Conservation (phyloP, 1,140 invertebrate species). For the Micrasema minimum region DNA sequence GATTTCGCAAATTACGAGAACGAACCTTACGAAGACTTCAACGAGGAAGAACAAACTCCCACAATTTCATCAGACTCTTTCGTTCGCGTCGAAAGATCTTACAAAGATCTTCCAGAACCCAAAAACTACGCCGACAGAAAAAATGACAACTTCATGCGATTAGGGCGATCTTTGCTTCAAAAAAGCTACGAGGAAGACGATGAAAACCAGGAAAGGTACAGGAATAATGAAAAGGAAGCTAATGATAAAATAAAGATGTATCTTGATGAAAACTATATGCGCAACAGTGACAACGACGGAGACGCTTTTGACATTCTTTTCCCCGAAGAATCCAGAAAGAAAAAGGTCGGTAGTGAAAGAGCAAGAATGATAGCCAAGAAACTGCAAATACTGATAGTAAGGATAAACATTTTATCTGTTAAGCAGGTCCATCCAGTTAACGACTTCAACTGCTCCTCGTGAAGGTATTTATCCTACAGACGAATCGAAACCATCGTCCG, state of each 20-base stretch:
- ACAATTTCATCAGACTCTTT: slow-evolving; percentile 19
- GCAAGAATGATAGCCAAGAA: not conserved
- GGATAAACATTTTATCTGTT: not conserved
- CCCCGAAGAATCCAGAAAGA: slow-evolving; percentile 46
- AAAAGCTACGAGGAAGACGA: slow-evolving; percentile 35
- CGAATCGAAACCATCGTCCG: slow-evolving; percentile 13
- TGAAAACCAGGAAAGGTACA: not conserved
- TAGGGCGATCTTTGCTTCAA: slow-evolving; percentile 43
- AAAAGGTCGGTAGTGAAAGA: slow-evolving; percentile 40
- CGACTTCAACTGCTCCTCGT: slow-evolving; percentile 12
- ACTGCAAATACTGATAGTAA: not conserved
- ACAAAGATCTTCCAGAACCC: slow-evolving; percentile 12
- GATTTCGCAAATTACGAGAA: slow-evolving; percentile 43
- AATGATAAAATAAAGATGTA: slow-evolving; percentile 33
- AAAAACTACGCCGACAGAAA: slow-evolving; percentile 40
- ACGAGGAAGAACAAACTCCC: slow-evolving; percentile 16
- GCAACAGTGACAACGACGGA: slow-evolving; percentile 29
- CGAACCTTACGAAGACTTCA: slow-evolving; percentile 20
- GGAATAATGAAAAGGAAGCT: slow-evolving; percentile 30
- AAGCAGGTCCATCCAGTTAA: not conserved
- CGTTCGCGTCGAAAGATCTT: slow-evolving; percentile 36
- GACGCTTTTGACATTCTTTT: slow-evolving; percentile 47
- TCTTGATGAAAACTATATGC: slow-evolving; percentile 40
- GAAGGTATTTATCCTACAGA: not conserved
- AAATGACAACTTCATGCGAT: slow-evolving; percentile 49